phyloP scores from a whole-genome alignment of 2,113 vertebrate species.

The Aptenodytes patagonicus region DNA sequence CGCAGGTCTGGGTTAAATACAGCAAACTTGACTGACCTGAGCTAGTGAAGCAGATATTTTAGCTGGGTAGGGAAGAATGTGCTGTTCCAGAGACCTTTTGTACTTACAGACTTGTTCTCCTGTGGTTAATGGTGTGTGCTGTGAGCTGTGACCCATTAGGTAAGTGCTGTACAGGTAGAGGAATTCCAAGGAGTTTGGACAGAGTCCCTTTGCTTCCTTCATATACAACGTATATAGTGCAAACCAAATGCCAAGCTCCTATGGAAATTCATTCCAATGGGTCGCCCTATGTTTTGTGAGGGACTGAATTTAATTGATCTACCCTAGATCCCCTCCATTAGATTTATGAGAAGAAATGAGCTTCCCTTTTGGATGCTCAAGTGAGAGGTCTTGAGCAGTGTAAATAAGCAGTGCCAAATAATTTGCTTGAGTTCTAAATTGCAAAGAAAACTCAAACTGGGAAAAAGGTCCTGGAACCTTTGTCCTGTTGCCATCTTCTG shows the following conservation, averaged over 20 bases:
- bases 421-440: not conserved
- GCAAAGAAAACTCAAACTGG: not conserved
- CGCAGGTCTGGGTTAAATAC: not conserved
- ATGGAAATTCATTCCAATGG: accelerated
- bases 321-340: not conserved
- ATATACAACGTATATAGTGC: accelerated
- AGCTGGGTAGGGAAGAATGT: not conserved
- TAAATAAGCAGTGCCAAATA: not conserved
- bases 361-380: not conserved
- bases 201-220: not conserved
- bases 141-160: not conserved
- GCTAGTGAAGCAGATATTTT: not conserved
- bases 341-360: not conserved
- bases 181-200: not conserved
- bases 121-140: not conserved
- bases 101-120: not conserved
- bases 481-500: not conserved
- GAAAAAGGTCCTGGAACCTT: not conserved
- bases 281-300: not conserved
- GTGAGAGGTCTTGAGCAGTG: not conserved
- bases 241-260: not conserved
- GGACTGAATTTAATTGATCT: too few species aligned
- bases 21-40: not conserved
- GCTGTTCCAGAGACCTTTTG: not conserved
- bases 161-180: not conserved